These are phyloP conservation scores for Monochamus saltuarius DNA, from an alignment of 1,140 invertebrate species.

Conservation along the genomic window DNA sequence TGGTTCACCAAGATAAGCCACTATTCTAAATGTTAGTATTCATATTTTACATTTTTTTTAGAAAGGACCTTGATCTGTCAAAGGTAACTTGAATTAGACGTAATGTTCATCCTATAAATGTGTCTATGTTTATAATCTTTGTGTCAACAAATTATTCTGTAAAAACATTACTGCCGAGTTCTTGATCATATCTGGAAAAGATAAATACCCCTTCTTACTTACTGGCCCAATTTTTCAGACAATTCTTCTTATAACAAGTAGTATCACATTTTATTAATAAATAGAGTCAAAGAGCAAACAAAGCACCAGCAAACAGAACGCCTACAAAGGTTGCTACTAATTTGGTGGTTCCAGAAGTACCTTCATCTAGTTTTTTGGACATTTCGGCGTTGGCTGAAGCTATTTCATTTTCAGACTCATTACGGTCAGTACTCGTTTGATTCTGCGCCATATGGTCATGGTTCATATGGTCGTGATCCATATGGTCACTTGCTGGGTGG, in stretches of 20 bases:
- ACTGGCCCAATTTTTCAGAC: not conserved
- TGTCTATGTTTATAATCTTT: not conserved
- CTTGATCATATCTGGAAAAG: not conserved
- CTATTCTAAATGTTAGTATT: not conserved
- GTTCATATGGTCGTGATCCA: not conserved
- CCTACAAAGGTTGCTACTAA: not conserved
- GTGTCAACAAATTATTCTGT: not conserved
- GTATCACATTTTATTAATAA: slow-evolving; percentile 25
- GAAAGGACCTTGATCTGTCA: not conserved
- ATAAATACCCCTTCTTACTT: not conserved
- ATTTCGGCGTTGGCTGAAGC: not conserved
- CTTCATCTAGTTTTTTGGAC: not conserved
- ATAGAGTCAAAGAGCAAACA: slow-evolving; percentile 19
- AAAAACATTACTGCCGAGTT: not conserved
- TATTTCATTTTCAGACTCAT: not conserved
- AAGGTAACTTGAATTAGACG: too few relatives aligned
- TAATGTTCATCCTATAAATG: too few relatives aligned
- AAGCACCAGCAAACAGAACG: slow-evolving; percentile 7
- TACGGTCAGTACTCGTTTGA: slow-evolving; percentile 31
- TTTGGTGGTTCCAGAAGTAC: slow-evolving; percentile 49
- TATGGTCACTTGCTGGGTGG: not conserved
- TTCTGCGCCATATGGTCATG: slow-evolving; percentile 35
- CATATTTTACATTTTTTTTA: slow-evolving; percentile 2
- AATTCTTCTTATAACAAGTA: slow-evolving; percentile 15
- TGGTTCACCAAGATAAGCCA: too few relatives aligned